Conservation (phyloP, 23 tunicate genomes). For the Oikopleura vanhoeffeni region DNA sequence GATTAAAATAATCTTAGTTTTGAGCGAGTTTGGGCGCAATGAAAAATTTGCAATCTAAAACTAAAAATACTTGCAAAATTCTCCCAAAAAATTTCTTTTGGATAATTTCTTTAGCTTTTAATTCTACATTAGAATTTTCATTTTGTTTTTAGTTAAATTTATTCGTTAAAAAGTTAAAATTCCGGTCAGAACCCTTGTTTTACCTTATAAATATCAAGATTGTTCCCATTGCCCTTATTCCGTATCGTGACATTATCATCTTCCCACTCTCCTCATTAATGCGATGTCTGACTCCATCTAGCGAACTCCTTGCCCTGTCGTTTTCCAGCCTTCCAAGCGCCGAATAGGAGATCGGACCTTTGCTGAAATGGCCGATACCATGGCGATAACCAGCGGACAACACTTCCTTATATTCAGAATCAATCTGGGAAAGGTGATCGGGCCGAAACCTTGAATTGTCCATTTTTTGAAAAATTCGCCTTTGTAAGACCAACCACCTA, state of each 20-base stretch:
- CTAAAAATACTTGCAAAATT: too few relatives aligned
- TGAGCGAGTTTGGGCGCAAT: too few relatives aligned
- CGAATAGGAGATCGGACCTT: neutral
- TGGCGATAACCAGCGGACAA: conserved; percentile 12
- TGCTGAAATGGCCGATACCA: neutral
- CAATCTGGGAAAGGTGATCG: neutral
- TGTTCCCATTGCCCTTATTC: neutral
- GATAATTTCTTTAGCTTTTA: too few relatives aligned
- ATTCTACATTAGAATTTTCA: too few relatives aligned
- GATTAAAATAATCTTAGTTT: too few relatives aligned
- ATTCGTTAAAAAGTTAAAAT: too few relatives aligned
- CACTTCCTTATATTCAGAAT: neutral
- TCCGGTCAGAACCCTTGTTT: too few relatives aligned
- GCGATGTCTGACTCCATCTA: neutral
- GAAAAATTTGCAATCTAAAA: too few relatives aligned
- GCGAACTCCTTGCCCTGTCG: neutral
- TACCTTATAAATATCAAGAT: neutral
- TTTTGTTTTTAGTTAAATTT: too few relatives aligned
- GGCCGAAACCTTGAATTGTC: neutral
- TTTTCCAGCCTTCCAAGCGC: conserved; percentile 4
- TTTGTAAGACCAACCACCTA: neutral
- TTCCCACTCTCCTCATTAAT: neutral
- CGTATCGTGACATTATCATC: neutral
- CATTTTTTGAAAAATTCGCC: conserved; percentile 1
- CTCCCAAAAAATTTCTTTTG: too few relatives aligned